Percentiles rank a stretch among this genome's conserved stretches.
phyloP scores from a whole-genome alignment of 2,888 invertebrate genomes.

The Drosophila neotestacea region DNA sequence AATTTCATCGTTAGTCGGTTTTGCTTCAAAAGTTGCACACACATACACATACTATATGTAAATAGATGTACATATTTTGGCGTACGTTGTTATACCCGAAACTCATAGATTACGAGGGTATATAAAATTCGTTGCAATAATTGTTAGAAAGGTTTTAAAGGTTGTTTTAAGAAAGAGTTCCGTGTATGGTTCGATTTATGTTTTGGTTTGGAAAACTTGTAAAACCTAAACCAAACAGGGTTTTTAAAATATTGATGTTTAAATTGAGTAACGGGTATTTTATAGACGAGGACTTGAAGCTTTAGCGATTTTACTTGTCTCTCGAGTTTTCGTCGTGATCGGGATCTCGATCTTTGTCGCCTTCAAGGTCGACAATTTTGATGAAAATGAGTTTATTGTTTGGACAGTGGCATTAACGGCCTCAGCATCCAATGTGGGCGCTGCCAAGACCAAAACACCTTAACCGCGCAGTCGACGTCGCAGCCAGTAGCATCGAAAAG shows the following conservation, averaged over 20 bases:
- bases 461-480: slow-evolving; percentile 21
- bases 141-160: no score
- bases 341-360: slow-evolving; percentile 52
- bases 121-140: no score
- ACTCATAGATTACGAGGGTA: no score
- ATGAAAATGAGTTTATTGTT: slow-evolving; percentile 78
- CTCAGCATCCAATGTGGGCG: slow-evolving; percentile 67
- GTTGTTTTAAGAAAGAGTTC: no score
- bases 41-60: slow-evolving; percentile 8
- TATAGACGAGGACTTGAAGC: no score
- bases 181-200: no score
- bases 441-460: slow-evolving; percentile 57
- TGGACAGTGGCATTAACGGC: slow-evolving; percentile 69
- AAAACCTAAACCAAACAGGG: no score
- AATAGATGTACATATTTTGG: slow-evolving; percentile 13
- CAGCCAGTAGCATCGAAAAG: slow-evolving; percentile 5
- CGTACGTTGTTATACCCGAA: slow-evolving; percentile 11
- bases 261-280: no score
- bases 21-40: slow-evolving; percentile 36
- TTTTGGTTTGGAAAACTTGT: no score
- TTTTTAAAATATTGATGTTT: no score
- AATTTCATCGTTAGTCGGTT: slow-evolving; percentile 45
- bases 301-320: neutral
- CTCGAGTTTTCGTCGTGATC: slow-evolving; percentile 25
- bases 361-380: slow-evolving; percentile 69